Evolutionary conservation across 2,797 vertebrate genomes (phyloP), one percentile per base, ranked within the genome.

Genomic region (Eutrigla gurnardus): DNA sequence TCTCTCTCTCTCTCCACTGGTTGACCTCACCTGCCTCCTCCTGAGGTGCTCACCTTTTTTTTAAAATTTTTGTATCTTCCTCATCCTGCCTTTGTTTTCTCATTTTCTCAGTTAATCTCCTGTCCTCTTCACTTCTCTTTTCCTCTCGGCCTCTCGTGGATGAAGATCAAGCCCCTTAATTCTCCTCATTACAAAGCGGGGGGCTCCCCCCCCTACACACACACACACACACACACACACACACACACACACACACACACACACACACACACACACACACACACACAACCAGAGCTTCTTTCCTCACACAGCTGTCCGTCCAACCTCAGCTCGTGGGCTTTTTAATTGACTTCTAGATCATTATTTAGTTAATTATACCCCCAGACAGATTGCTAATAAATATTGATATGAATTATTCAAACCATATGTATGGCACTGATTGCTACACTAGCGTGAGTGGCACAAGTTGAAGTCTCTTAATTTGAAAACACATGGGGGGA

Each of bases 331-430:
- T 83, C 8, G 63, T 65, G n/a, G 58, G 78, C 70, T 85, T 80
- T 25, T 69, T 77, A 84, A 86, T 86, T 89, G 89, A 89, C 77
- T 84, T 81, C 71, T 89, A 83, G 85, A 86, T 92, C 84, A 87
- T 91, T 87, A 88, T 90, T 92, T 92, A 86, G 88, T 78, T 89
- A 92, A 93, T 92, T 92, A 86, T 80, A 77, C 67, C 80, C 80
- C 74, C 42, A 77, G 83, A 89, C 90, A 90, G 86, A 87, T 77
- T 82, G 75, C 80, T 91, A 91, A 93, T 92, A 91, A 91, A 90
- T 92, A 93, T 92, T 91, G 82, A 91, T 93, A 91, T 88, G 82
- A 88, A 91, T 91, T 86, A 91, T 85, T 88, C 79, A 83, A 83
- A 89, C 84, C 79, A 83, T 88, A 88, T 91, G 82, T 88, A 86